Conservation (phyloP, 1,140 invertebrate species). For the Papilio xuthus region DNA sequence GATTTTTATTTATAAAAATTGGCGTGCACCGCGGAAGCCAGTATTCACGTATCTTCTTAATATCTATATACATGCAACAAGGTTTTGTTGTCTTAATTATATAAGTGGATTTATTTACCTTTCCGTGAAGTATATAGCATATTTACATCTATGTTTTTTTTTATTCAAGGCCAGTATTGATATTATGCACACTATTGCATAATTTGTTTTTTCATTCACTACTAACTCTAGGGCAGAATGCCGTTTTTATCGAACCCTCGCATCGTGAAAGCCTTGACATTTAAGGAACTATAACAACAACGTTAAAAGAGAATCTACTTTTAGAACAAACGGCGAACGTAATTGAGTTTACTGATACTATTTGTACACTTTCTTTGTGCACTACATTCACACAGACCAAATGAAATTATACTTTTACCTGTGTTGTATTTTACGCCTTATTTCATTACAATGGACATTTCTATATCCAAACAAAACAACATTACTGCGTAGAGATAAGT, state of each 20-base stretch:
- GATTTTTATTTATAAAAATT: neutral
- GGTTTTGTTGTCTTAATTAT: neutral
- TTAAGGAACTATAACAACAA: neutral
- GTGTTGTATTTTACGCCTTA: neutral
- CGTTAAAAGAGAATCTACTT: constrained; percentile 13
- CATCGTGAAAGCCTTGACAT: constrained; percentile 23
- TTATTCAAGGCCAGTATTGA: neutral
- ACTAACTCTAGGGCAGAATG: neutral
- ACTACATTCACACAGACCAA: neutral
- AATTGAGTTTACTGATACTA: neutral
- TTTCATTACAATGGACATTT: neutral
- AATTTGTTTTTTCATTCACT: neutral
- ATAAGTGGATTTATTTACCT: neutral
- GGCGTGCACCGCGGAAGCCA: neutral
- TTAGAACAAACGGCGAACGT: neutral
- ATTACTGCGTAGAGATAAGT: too few relatives aligned
- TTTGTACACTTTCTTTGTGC: neutral
- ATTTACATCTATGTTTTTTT: neutral
- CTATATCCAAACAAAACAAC: too few relatives aligned
- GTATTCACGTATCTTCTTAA: neutral
- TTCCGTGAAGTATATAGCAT: neutral
- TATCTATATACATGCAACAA: too few relatives aligned
- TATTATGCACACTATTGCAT: neutral
- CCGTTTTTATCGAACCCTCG: neutral
- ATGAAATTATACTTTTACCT: neutral